phyloP scores from a whole-genome alignment of 2,113 vertebrate genomes.

The Lipotes vexillifer region DNA sequence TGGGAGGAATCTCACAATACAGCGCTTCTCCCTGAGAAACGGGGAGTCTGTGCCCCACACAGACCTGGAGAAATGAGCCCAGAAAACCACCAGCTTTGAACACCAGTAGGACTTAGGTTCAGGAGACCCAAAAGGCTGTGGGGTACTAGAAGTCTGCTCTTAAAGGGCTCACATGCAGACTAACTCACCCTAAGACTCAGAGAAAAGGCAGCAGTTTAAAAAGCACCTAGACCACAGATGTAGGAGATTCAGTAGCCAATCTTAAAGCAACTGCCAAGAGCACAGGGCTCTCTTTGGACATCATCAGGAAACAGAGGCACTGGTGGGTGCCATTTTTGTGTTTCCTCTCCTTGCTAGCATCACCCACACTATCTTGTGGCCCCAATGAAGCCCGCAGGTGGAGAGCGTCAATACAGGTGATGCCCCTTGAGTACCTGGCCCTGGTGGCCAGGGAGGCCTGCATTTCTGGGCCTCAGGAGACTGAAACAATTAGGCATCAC shows the following conservation, averaged over 20 bases:
- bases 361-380: background rate
- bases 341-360: background rate
- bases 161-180: background rate
- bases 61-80: background rate
- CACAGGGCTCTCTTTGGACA: background rate
- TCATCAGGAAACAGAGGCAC: background rate
- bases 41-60: background rate
- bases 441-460: background rate
- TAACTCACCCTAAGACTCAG: background rate
- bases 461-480: background rate
- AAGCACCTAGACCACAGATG: background rate
- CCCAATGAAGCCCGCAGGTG: background rate
- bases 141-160: background rate
- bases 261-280: background rate
- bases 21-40: background rate
- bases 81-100: background rate
- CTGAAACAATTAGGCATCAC: background rate
- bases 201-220: background rate
- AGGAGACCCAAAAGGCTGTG: background rate
- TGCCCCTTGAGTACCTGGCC: background rate
- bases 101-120: background rate
- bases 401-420: background rate
- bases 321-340: background rate
- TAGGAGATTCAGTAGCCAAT: background rate
- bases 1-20: background rate